Evolutionary conservation across 2,113 vertebrate species (phyloP), one percentile per base, ranked within the genome.

Genomic region (Psittacus erithacus): DNA sequence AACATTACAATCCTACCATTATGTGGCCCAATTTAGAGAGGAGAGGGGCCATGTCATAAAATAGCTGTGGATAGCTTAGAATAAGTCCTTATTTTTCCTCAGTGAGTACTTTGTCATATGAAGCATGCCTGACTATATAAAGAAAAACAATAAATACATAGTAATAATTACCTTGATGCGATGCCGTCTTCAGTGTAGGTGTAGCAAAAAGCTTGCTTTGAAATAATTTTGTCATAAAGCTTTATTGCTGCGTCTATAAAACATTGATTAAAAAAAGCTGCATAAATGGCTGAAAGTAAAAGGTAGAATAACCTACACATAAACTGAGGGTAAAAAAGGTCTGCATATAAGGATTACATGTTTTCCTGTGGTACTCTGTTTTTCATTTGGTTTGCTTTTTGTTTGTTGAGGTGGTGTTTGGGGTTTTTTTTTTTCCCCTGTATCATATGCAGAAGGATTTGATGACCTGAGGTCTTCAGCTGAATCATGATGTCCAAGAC

Each of bases 221-320:
- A 76, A 95, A 79, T 88, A 23, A 75, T n/a, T 81, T 93, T 52
- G 50, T 82, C 55, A n/a, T 46, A 93, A 78, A 91, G 46, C 70
- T 92, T 92, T 92, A 74, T 93, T 86, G 46, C 81, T 91, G 77
- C 79, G 64, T 95, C 49, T 93, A 55, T 96, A 93, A 94, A 96
- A 87, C 41, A 92, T 39, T 79, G 27, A 79, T 90, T 82, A 41
- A 9, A 93, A 85, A 78, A 95, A 90, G 33, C 22, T 87, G 33
- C 82, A 19, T 92, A 93, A 96, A 78, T 93, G 18, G 33, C 65
- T 96, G 78, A 88, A 91, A 62, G 29, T 93, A 90, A 88, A 88
- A 79, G 69, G 53, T 57, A 82, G 46, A 82, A 55, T 93, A 86
- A 83, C 46, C 31, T 57, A 94, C 86, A 67, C 75, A 92, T 63